phyloP scores from a whole-genome alignment of 2,113 vertebrate species.

The Ciconia maguari region DNA sequence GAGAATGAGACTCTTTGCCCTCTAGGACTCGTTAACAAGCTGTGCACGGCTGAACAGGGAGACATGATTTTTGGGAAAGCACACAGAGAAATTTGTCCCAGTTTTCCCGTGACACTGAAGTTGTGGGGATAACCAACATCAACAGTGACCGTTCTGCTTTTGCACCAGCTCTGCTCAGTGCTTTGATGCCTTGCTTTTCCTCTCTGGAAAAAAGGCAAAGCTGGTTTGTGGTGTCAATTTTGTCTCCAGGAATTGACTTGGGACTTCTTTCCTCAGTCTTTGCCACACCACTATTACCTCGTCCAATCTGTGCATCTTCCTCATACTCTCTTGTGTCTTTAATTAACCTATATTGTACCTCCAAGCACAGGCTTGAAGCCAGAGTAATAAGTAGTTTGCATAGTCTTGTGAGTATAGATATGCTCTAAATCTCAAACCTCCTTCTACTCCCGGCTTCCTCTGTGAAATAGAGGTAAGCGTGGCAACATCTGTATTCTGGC shows the following conservation, averaged over 20 bases:
- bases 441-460: background rate
- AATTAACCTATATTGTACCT: conserved; percentile 52
- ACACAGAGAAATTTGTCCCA: background rate
- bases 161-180: background rate
- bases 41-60: background rate
- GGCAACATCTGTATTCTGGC: conserved; percentile 49
- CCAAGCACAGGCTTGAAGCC: conserved; percentile 38
- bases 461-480: background rate
- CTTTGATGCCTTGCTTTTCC: background rate
- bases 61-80: background rate
- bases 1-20: background rate
- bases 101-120: background rate
- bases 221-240: background rate
- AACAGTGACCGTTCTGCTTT: background rate
- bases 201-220: background rate
- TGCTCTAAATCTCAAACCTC: conserved; percentile 29
- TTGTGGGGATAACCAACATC: background rate
- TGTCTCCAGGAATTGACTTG: background rate
- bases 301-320: conserved; percentile 6
- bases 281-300: background rate
- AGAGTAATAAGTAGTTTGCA: conserved; percentile 50
- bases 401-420: conserved; percentile 13
- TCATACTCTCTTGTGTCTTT: conserved; percentile 34
- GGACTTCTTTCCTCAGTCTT: background rate
- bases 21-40: background rate